Evolutionary conservation across 2,797 vertebrate genomes (phyloP).

Genomic region (Apogon hyalosoma): DNA sequence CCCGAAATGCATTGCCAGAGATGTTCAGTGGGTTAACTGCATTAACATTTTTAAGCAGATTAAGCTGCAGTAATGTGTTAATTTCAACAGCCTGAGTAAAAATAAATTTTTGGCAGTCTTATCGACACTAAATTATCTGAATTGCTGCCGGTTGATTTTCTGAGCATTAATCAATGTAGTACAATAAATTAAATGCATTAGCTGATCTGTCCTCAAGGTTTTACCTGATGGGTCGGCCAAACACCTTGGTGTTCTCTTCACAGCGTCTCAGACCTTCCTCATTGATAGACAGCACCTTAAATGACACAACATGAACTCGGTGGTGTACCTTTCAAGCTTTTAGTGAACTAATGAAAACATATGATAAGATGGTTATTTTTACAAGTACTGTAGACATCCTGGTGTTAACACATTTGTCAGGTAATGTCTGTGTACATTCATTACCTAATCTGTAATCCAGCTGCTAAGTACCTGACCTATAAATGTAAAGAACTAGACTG

Average conservation of each 20-base stretch:
- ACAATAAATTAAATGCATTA: too few species aligned
- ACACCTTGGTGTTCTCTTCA: conserved; percentile 91
- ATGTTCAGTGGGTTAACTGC: too few species aligned
- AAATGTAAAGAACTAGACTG: conserved; percentile 7
- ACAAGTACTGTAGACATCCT: conserved; percentile 19
- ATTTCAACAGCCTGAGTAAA: too few species aligned
- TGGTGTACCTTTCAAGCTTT: conserved; percentile 3
- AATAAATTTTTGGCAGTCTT: too few species aligned
- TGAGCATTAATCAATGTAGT: too few species aligned
- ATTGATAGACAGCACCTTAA: conserved; percentile 93
- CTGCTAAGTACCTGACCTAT: conserved; percentile 21
- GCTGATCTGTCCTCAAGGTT: not conserved
- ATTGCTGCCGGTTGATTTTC: not conserved
- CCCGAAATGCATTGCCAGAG: too few species aligned
- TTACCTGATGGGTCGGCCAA: conserved; percentile 94
- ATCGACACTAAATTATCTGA: too few species aligned
- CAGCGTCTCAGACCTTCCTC: conserved; percentile 95
- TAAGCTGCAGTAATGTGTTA: too few species aligned
- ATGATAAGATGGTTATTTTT: conserved; percentile 31
- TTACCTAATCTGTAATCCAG: conserved; percentile 47
- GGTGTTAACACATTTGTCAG: conserved; percentile 30
- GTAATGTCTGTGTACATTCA: conserved; percentile 5
- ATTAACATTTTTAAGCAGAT: too few species aligned
- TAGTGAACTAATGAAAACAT: not conserved
- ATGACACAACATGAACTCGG: conserved; percentile 22